phyloP scores from a whole-genome alignment of 2,888 invertebrate species.

The Carcina quercana region DNA sequence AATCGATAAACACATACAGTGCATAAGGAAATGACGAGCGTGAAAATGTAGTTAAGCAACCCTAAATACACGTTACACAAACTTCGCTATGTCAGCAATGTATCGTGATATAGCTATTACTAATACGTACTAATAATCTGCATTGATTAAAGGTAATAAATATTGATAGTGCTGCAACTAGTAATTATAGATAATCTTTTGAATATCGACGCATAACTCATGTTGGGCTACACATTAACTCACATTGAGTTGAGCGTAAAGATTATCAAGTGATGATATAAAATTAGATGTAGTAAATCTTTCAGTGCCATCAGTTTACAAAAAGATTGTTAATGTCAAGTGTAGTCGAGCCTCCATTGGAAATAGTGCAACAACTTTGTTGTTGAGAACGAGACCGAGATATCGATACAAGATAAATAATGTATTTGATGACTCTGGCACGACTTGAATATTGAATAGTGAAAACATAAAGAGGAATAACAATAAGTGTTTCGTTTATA shows the following conservation, averaged over 20 bases:
- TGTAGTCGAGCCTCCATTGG: too few species aligned
- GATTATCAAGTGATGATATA: slow-evolving; percentile 1
- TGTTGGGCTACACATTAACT: slow-evolving; percentile 1
- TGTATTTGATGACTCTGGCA: too few species aligned
- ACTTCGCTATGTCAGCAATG: not conserved
- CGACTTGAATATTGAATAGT: too few species aligned
- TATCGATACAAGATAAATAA: not conserved
- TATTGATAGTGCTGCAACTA: slow-evolving; percentile 5
- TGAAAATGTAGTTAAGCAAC: too few species aligned
- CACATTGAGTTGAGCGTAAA: slow-evolving; percentile 1
- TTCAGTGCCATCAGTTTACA: not conserved
- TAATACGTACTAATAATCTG: slow-evolving; percentile 9
- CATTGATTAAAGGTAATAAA: slow-evolving; percentile 8
- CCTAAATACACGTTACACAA: too few species aligned
- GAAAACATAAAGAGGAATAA: too few species aligned
- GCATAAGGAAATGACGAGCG: too few species aligned
- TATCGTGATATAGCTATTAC: slow-evolving; percentile 9
- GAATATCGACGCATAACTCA: slow-evolving; percentile 4
- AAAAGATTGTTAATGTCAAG: not conserved
- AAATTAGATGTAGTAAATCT: too few species aligned
- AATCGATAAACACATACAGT: too few species aligned
- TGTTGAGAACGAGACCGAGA: too few species aligned
- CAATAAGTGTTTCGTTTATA: not conserved
- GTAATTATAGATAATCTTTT: slow-evolving; percentile 9
- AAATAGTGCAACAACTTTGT: too few species aligned